Evolutionary conservation across 1,140 invertebrate species (phyloP).

Genomic region (Heterodera carotae): DNA sequence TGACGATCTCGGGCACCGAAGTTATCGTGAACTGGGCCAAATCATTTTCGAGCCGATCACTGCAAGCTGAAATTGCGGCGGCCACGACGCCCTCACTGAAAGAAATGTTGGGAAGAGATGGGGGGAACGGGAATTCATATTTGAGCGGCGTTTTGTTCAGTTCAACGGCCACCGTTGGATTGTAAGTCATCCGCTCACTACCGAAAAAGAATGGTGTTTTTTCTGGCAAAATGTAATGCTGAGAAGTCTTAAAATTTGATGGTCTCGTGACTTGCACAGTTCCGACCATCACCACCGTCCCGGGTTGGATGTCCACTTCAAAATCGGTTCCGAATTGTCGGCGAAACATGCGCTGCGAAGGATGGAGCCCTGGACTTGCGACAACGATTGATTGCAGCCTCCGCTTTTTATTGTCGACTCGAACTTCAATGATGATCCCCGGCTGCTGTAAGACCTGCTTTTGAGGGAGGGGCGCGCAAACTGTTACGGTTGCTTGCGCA

Average conservation of each 20-base stretch:
- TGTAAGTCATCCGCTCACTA: neutral
- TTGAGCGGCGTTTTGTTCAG: neutral
- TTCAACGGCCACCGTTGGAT: neutral
- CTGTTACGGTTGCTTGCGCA: constrained; percentile 3
- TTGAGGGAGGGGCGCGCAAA: no score
- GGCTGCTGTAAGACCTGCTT: neutral
- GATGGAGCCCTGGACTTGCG: neutral
- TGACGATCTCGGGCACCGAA: neutral
- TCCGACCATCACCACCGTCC: neutral
- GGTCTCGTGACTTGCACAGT: neutral
- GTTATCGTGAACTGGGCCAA: neutral
- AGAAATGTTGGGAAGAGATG: neutral
- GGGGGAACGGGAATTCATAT: neutral
- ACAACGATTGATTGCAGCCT: neutral
- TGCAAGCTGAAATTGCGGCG: constrained; percentile 6
- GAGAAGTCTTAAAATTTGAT: neutral
- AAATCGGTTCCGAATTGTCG: neutral
- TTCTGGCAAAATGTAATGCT: neutral
- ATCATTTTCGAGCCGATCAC: neutral
- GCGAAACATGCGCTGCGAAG: neutral
- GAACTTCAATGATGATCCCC: neutral
- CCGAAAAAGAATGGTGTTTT: neutral
- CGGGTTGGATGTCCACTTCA: neutral
- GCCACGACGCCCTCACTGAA: neutral
- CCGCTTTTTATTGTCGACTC: neutral